These are phyloP conservation scores for Synchiropus splendidus DNA, from an alignment of 2,113 vertebrate species.

Conservation along the genomic window DNA sequence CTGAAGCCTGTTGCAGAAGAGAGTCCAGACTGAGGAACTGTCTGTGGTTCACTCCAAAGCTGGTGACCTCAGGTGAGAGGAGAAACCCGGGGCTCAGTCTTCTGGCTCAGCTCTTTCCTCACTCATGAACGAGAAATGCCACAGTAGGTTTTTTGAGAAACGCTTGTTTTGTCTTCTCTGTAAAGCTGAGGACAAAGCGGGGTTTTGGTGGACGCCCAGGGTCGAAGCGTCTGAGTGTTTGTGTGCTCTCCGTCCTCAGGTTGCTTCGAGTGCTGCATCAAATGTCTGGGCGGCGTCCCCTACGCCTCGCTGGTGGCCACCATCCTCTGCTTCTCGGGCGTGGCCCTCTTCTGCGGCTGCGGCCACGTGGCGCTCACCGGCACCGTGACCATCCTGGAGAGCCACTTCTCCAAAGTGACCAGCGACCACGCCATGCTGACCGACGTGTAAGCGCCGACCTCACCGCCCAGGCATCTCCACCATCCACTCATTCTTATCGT, in stretches of 20 bases:
- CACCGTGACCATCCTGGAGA: constrained; percentile 83
- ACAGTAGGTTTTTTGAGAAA: too few relatives aligned
- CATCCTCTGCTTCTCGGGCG: constrained; percentile 96
- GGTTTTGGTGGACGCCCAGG: too few relatives aligned
- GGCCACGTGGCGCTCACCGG: constrained; percentile 90
- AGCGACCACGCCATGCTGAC: constrained; percentile 83
- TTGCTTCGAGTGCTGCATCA: constrained; percentile 98
- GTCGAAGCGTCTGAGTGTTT: neutral
- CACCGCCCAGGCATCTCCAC: neutral
- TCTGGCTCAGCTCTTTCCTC: too few relatives aligned
- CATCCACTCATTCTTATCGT: neutral
- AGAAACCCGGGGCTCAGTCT: too few relatives aligned
- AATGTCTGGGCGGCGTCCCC: constrained; percentile 95
- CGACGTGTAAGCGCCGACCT: constrained; percentile 77
- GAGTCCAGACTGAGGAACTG: too few relatives aligned
- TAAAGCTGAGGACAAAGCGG: too few relatives aligned
- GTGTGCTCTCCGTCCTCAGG: constrained; percentile 63
- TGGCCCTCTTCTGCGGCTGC: constrained; percentile 93
- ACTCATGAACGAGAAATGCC: too few relatives aligned
- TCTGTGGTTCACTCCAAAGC: too few relatives aligned
- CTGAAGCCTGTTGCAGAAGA: too few relatives aligned
- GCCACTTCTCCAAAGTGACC: constrained; percentile 82
- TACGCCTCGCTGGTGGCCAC: constrained; percentile 96
- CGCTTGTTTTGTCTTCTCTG: too few relatives aligned
- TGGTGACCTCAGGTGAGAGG: too few relatives aligned